Conservation (phyloP, 1,140 invertebrate species). For the Drosophila ohnishii region DNA sequence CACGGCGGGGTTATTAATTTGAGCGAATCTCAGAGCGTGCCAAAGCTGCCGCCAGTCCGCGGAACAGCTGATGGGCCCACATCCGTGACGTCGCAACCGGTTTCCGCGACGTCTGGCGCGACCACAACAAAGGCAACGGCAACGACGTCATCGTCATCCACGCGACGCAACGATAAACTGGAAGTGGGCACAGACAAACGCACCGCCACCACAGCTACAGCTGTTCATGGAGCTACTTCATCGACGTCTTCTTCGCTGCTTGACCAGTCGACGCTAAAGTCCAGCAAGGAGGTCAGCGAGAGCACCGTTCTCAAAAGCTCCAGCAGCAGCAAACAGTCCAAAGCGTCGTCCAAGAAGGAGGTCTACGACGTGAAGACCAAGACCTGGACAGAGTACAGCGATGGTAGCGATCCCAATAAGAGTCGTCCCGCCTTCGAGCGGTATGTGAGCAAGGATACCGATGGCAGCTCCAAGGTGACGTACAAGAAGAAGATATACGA, state of each 20-base stretch:
- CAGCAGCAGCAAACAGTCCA: constrained; percentile 59
- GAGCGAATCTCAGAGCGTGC: constrained; percentile 76
- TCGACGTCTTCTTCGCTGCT: constrained; percentile 10
- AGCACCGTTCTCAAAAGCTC: constrained; percentile 46
- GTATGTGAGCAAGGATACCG: constrained; percentile 78
- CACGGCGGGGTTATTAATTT: constrained; percentile 26
- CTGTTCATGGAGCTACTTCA: constrained; percentile 48
- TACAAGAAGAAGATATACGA: constrained; percentile 83
- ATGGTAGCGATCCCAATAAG: constrained; percentile 57
- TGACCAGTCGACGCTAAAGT: constrained; percentile 17
- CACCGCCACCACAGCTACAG: constrained; percentile 55
- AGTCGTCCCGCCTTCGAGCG: constrained; percentile 75
- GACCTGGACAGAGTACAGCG: constrained; percentile 78
- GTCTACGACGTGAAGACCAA: constrained; percentile 82
- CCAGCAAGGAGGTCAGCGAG: constrained; percentile 59
- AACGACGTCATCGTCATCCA: constrained; percentile 47
- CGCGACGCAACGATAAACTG: constrained; percentile 53
- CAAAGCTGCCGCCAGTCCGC: constrained; percentile 42
- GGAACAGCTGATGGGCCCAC: constrained; percentile 51
- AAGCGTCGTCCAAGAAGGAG: constrained; percentile 67
- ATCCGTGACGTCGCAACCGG: constrained; percentile 71
- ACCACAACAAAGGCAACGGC: constrained; percentile 63
- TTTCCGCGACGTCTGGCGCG: constrained; percentile 47
- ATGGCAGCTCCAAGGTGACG: constrained; percentile 75
- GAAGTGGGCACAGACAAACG: constrained; percentile 20